Evolutionary conservation across 2,888 invertebrate genomes (phyloP).

Genomic region (Amorpha juglandis): DNA sequence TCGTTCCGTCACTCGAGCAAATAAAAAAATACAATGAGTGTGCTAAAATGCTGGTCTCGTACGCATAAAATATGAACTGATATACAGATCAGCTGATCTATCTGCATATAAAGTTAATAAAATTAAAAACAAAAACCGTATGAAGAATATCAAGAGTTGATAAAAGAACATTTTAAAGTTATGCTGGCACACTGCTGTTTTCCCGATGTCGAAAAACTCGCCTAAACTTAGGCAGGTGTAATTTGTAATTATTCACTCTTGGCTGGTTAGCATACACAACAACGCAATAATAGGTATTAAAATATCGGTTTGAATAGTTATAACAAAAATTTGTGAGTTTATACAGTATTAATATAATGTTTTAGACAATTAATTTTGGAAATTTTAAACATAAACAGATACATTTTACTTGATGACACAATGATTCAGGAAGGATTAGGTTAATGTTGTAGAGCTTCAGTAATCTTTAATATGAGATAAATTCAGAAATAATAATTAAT

Average conservation of each 20-base stretch:
- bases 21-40: too few species aligned
- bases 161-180: too few species aligned
- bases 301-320: background rate
- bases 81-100: too few species aligned
- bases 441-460: conserved; percentile 11
- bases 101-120: too few species aligned
- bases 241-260: background rate
- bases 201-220: background rate
- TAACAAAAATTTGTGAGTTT: conserved; percentile 1
- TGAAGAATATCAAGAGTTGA: background rate
- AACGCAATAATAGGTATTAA: background rate
- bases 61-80: too few species aligned
- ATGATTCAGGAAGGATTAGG: background rate
- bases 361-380: background rate
- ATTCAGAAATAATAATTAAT: conserved; percentile 1
- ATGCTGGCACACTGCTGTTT: background rate
- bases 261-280: background rate
- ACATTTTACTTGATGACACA: background rate
- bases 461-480: background rate
- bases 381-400: background rate
- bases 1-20: too few species aligned
- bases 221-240: background rate
- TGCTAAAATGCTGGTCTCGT: too few species aligned
- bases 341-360: background rate
- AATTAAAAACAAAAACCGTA: too few species aligned